Evolutionary conservation across 2,797 vertebrate genomes (phyloP).

Genomic region (Rhinichthys osculus): DNA sequence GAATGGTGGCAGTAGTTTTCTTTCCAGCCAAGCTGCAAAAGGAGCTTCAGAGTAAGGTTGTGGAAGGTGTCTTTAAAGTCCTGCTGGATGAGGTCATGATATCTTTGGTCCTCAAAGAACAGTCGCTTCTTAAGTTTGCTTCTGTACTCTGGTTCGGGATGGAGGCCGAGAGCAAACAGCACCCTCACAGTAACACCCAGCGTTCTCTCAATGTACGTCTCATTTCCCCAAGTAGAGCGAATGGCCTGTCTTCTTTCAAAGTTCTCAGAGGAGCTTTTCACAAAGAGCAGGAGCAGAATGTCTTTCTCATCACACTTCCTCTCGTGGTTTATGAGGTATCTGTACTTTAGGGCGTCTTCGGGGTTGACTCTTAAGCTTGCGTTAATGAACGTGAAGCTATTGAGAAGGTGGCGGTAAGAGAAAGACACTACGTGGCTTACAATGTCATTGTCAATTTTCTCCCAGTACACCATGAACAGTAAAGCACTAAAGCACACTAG

Average conservation of each 20-base stretch:
- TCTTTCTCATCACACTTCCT: slow-evolving; percentile 83
- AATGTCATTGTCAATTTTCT: slow-evolving; percentile 78
- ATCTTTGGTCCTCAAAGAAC: slow-evolving; percentile 77
- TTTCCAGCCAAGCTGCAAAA: slow-evolving; percentile 93
- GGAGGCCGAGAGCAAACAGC: slow-evolving; percentile 87
- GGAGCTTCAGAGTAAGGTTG: slow-evolving; percentile 94
- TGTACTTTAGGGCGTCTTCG: slow-evolving; percentile 73
- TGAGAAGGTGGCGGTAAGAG: slow-evolving; percentile 89
- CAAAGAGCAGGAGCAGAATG: slow-evolving; percentile 89
- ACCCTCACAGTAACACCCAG: slow-evolving; percentile 88
- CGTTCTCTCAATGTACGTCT: slow-evolving; percentile 77
- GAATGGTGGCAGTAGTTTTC: slow-evolving; percentile 87
- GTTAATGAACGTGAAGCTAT: slow-evolving; percentile 86
- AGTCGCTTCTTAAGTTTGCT: slow-evolving; percentile 75
- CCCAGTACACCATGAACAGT: slow-evolving; percentile 87
- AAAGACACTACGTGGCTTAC: slow-evolving; percentile 88
- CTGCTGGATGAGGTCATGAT: slow-evolving; percentile 91
- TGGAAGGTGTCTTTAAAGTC: slow-evolving; percentile 95
- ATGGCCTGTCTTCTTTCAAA: slow-evolving; percentile 83
- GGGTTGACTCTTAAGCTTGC: slow-evolving; percentile 83
- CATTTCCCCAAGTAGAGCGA: slow-evolving; percentile 93
- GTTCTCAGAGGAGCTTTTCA: slow-evolving; percentile 91
- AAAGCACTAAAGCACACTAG: slow-evolving; percentile 86
- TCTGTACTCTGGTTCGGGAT: slow-evolving; percentile 33
- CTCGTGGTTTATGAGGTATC: slow-evolving; percentile 87